phyloP scores from a whole-genome alignment of 2,113 vertebrate genomes.

The Amphiprion percula region DNA sequence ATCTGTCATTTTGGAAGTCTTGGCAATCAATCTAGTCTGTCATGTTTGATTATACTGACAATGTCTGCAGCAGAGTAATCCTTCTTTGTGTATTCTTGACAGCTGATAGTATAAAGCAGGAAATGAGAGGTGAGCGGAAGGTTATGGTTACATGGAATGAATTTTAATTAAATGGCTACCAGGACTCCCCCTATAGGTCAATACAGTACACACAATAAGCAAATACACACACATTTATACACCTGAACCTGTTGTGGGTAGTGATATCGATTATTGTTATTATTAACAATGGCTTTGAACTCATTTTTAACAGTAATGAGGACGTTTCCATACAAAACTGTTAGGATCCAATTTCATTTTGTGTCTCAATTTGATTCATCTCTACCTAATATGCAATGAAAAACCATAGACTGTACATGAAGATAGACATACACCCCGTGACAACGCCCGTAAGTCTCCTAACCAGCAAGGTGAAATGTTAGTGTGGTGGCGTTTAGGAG shows the following conservation, averaged over 20 bases:
- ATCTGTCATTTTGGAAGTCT: too few species aligned
- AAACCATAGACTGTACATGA: not conserved
- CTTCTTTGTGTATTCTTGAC: not conserved
- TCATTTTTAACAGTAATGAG: not conserved
- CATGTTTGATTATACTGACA: too few species aligned
- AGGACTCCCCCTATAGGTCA: not conserved
- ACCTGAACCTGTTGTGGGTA: not conserved
- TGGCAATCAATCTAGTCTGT: too few species aligned
- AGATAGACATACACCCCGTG: too few species aligned
- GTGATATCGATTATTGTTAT: not conserved
- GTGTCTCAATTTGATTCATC: not conserved
- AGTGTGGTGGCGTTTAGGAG: too few species aligned
- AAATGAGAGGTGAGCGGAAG: not conserved
- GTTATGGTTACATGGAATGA: not conserved
- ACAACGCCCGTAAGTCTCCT: too few species aligned
- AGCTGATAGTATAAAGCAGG: not conserved
- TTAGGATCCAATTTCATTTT: not conserved
- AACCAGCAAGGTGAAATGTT: too few species aligned
- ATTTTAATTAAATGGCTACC: not conserved
- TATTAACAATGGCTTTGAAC: not conserved
- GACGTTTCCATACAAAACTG: not conserved
- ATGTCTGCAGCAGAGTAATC: not conserved
- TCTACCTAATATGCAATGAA: not conserved
- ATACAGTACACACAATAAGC: not conserved
- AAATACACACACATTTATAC: not conserved